Base-by-base conservation (phyloP, 2,113 vertebrate genomes). In the Murina feae region DNA sequence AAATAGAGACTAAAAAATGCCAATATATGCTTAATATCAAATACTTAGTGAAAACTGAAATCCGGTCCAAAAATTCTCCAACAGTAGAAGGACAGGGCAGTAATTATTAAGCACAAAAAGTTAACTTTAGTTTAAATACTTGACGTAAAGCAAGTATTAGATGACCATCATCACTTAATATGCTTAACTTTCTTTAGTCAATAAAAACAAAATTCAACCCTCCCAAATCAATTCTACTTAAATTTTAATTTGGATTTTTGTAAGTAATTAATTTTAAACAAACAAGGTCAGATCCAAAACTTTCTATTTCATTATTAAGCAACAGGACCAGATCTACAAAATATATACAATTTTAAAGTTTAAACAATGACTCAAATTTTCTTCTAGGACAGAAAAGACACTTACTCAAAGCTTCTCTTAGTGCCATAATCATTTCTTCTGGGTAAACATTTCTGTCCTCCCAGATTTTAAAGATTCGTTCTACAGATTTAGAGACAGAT, bases 381-480 rank as follows among this genome's bases (percentile, higher is more conserved):
- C 68, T 85, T 95, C 94, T 60, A 66, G 14, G 18, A 86, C n/a
- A 86, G 17, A 86, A 92, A 79, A 90, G 76, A 94, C 3, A 98
- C 98, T 98, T 98, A 99, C 98, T 98, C 93, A 99, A 97, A 90
- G 98, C 98, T 94, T 98, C 97, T 96, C 99, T 99, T 14, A 99
- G 98, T 37, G 99, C 98, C 60, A 98, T 20, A 91, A 99, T 99
- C 84, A 99, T 98, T 86, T 99, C 99, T 97, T 99, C 99, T 0
- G 99, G 98, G 95, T 99, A 99, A 79, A 99, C 99, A 0, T 98
- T 99, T 85, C 99, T 98, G 96, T 99, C 99, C 97, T 99, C 99
- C 99, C 99, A 99, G 96, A 99, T 99, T 71, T 99, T 98, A 97
- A 99, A 99, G 96, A 99, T 99, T 93, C 99, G 98, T 74, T 99